A percentile compares a stretch with the other conserved stretches of the same genome.
Conservation (phyloP, 2,113 vertebrate genomes). For the Ptilonorhynchus violaceus region DNA sequence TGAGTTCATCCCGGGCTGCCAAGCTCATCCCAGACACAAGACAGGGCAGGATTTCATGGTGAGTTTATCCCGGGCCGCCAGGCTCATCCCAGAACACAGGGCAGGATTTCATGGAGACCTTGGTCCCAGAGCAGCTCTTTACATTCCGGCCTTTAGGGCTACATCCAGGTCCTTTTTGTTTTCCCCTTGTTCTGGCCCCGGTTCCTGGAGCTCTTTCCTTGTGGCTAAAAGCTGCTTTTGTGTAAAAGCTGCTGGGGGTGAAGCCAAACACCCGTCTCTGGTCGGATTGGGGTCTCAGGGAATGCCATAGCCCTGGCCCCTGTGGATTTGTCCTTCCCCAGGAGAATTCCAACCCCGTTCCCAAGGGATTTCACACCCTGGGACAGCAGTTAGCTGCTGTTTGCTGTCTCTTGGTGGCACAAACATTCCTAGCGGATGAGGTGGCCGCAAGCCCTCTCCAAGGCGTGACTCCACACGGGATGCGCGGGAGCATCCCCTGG, state of each 20-base stretch:
- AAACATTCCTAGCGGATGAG: not conserved
- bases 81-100: not conserved
- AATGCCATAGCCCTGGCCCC: accelerated
- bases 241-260: not conserved
- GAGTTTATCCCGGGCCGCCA: not conserved
- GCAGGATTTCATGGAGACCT: not conserved
- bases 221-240: not conserved
- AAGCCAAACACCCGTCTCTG: not conserved
- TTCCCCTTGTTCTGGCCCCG: not conserved
- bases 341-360: not conserved
- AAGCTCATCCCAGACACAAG: not conserved
- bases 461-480: not conserved
- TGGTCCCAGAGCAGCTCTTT: not conserved
- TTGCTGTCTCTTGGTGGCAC: not conserved
- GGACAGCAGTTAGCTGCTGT: not conserved
- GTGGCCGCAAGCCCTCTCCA: not conserved
- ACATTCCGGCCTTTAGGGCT: not conserved
- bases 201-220: not conserved
- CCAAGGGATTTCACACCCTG: accelerated
- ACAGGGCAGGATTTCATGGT: not conserved
- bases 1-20: not conserved
- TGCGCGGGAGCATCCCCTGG: no score
- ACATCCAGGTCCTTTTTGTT: not conserved
- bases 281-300: not conserved
- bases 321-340: not conserved